Percentiles rank a stretch among this genome's conserved stretches.
phyloP scores from a whole-genome alignment of 2,888 invertebrate species.

The Drosophila yooni region DNA sequence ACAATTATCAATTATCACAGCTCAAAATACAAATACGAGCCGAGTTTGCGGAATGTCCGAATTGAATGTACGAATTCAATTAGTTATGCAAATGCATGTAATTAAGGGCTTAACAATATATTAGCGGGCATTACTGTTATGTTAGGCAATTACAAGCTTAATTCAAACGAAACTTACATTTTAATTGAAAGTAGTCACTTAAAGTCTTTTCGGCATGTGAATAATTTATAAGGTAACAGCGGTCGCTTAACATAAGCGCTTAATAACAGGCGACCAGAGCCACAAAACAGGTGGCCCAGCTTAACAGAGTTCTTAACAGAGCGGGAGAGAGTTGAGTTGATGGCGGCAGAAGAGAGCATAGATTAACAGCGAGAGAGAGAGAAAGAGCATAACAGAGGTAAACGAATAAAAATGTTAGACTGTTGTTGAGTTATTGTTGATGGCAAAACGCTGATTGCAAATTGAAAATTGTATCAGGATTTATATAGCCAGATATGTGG shows the following conservation, averaged over 20 bases:
- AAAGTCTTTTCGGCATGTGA: constrained; percentile 1
- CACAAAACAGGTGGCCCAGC: neutral
- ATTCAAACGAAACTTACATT: constrained; percentile 54
- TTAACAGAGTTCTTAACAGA: constrained; percentile 28
- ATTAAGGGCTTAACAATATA: constrained; percentile 53
- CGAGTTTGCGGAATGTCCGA: no score
- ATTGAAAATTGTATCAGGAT: constrained; percentile 45
- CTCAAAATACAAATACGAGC: neutral
- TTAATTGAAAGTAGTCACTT: constrained; percentile 57
- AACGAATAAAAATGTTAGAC: constrained; percentile 14
- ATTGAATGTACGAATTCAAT: constrained; percentile 40
- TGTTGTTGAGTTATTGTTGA: constrained; percentile 17
- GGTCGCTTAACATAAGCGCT: constrained; percentile 21
- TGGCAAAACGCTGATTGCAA: constrained; percentile 40
- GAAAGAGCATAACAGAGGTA: constrained; percentile 5
- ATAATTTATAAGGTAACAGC: constrained; percentile 8
- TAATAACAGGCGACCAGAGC: constrained; percentile 5
- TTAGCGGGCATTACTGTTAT: constrained; percentile 27
- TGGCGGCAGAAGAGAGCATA: neutral
- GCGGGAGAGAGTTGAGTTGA: neutral
- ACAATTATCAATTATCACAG: constrained; percentile 42
- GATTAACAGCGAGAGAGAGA: constrained; percentile 30
- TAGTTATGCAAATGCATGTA: constrained; percentile 62
- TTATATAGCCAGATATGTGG: neutral
- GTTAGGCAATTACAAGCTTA: constrained; percentile 49